Base-by-base conservation (phyloP, 1,140 invertebrate species). In the Drosophila aff. region DNA sequence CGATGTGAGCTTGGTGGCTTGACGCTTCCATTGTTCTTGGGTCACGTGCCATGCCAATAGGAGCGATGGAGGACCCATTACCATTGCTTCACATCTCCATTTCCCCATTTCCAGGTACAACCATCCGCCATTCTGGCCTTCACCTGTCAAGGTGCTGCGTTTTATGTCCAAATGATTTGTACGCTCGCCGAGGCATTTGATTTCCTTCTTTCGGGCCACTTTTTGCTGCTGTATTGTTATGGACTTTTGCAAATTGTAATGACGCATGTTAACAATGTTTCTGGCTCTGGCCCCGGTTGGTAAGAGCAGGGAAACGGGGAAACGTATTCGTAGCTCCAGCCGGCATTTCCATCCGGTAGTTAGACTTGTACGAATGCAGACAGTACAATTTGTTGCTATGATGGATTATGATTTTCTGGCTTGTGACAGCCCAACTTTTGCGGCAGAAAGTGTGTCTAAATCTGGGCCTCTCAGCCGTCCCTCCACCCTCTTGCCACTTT, bases 261-360 rank as follows among this genome's bases (percentile, higher is more conserved):
- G 90, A 92, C 85, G 90, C 82, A 92, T 92, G 90, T 90, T 92
- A 92, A 92, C 90, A 90, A 86, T 90, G 81, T 92, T 84, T 75
- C 68, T 57, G 61, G 15, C 75, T 60, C 49, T 31, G 10, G 10
- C 16, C n/a, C n/a, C 4, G 21, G 13, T 7, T 55, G 33, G 18
- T 4, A 21, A 33, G 47, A 33, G 10, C 38, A 52, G 47, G 53
- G 11, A 44, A 33, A 26, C 15, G 62, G 61, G 46, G n/a, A 16
- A 16, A 33, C n/a, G 69, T 57, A 36, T 41, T 15, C 40, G 33
- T 36, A 63, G 18, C 69, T 36, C 33, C 23, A 44, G 41, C 57
- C 18, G 73, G 55, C 53, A 52, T 40, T 23, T 28, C 55, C 65
- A 50, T 50, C 55, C 61, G 49, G 59, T 72, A 72, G 69, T 52